phyloP scores from a whole-genome alignment of 2,113 vertebrate genomes.

The Origma solitaria region DNA sequence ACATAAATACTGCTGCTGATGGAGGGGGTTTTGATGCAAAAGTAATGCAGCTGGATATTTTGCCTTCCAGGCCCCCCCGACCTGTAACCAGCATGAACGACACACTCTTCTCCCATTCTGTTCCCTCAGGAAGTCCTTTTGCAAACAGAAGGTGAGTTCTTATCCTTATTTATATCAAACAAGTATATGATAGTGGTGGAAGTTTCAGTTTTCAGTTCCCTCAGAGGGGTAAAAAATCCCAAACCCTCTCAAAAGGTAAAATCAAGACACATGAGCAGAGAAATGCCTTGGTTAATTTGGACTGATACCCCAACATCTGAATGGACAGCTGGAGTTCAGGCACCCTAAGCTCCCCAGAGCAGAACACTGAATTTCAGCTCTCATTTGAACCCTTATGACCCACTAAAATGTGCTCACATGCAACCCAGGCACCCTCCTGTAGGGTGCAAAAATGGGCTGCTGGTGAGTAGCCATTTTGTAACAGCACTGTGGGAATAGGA shows the following conservation, averaged over 20 bases:
- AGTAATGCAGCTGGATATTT: not conserved
- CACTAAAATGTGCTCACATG: not conserved
- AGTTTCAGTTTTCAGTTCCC: not conserved
- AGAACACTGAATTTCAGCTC: not conserved
- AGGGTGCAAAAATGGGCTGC: not conserved
- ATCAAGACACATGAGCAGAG: not conserved
- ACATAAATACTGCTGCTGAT: not conserved
- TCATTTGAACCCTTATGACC: not conserved
- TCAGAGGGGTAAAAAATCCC: not conserved
- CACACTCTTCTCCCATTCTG: slow-evolving; percentile 91
- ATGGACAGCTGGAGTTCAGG: not conserved
- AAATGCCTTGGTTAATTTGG: not conserved
- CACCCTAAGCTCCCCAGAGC: not conserved
- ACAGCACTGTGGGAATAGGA: not conserved
- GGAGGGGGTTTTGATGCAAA: not conserved
- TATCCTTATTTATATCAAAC: not conserved
- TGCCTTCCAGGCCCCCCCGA: slow-evolving; percentile 87
- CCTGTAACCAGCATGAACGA: slow-evolving; percentile 92
- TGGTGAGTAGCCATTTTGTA: not conserved
- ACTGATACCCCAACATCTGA: not conserved
- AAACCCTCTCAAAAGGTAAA: not conserved
- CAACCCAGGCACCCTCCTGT: not conserved
- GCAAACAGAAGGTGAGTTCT: slow-evolving; percentile 93
- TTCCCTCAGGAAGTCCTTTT: slow-evolving; percentile 96
- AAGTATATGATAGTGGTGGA: not conserved